Evolutionary conservation across 2,888 invertebrate genomes (phyloP).

Genomic region (Phragmatobia fuliginosa): DNA sequence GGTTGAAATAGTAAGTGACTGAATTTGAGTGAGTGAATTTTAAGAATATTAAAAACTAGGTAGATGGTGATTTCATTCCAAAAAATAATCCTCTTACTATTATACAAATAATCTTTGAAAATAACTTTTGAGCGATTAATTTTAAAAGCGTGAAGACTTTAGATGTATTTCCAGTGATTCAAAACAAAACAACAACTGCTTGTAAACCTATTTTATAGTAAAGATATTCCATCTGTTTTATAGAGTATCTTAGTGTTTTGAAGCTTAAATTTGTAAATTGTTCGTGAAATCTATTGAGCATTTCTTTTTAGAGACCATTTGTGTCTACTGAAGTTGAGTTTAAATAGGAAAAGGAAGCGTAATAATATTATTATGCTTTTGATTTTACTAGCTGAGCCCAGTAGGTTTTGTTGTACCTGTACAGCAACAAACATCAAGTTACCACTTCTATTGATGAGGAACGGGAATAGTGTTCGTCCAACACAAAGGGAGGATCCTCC

Average conservation of each 20-base stretch:
- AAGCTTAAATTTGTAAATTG: not conserved
- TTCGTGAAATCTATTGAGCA: not conserved
- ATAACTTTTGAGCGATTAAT: not conserved
- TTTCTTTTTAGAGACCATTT: not conserved
- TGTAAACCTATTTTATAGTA: not conserved
- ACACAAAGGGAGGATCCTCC: too few species aligned
- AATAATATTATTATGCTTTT: not conserved
- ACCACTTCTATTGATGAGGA: too few species aligned
- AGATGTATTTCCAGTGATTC: not conserved
- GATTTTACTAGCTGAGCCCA: not conserved
- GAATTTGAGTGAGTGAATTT: too few species aligned
- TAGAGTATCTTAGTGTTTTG: too few species aligned
- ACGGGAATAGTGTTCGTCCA: too few species aligned
- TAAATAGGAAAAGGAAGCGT: not conserved
- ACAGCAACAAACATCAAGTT: too few species aligned
- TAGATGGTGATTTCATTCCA: too few species aligned
- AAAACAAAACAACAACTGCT: not conserved
- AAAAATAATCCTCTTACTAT: too few species aligned
- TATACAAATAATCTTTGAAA: too few species aligned
- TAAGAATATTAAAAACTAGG: too few species aligned
- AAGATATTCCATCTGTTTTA: not conserved
- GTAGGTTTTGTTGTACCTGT: too few species aligned
- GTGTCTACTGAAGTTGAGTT: not conserved
- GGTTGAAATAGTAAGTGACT: too few species aligned
- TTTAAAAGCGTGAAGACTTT: not conserved